Evolutionary conservation across 2,797 vertebrate species (phyloP).

Genomic region (Stomatorhinus walkeri): DNA sequence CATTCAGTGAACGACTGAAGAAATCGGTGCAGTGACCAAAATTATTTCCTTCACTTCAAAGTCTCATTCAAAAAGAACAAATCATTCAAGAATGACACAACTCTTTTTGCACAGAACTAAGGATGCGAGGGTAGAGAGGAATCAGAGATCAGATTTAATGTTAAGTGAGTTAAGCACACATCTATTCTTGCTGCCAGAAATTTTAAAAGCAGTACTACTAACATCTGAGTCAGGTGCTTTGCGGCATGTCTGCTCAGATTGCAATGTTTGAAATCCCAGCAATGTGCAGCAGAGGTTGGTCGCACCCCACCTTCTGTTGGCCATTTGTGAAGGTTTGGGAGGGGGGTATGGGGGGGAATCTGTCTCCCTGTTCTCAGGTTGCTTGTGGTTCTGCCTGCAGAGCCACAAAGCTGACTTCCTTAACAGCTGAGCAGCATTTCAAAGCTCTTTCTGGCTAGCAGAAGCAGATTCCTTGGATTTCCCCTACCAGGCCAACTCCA

Average conservation of each 20-base stretch:
- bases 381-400: neutral
- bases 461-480: neutral
- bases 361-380: neutral
- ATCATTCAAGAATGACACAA: neutral
- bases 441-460: neutral
- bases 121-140: neutral
- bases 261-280: neutral
- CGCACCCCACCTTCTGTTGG: neutral
- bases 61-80: neutral
- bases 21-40: neutral
- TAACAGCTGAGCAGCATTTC: conserved; percentile 11
- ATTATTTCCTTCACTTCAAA: neutral
- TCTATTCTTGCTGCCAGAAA: neutral
- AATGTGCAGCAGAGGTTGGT: neutral
- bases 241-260: neutral
- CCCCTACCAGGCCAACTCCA: neutral
- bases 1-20: neutral
- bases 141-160: neutral
- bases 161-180: neutral
- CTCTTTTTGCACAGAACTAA: neutral
- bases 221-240: neutral
- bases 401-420: neutral
- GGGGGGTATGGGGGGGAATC: neutral
- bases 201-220: neutral
- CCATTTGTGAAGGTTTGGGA: neutral